These are phyloP conservation scores for Laticauda laticaudata DNA, from an alignment of 2,113 vertebrate genomes.

Conservation along the genomic window DNA sequence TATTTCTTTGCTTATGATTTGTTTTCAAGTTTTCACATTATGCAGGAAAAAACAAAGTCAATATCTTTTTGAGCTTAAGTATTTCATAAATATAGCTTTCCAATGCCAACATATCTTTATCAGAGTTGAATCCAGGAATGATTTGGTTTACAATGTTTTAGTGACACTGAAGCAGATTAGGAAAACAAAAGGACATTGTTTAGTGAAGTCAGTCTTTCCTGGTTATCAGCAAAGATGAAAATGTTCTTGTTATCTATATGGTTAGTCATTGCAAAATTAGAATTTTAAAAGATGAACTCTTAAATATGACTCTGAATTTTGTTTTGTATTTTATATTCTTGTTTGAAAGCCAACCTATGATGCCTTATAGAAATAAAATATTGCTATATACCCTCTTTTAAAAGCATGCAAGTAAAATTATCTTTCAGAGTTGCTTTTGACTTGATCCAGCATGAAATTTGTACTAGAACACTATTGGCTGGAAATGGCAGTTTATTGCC, in stretches of 20 bases:
- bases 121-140: not conserved
- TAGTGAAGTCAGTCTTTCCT: not conserved
- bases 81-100: not conserved
- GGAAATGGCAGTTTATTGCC: not conserved
- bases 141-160: slow-evolving; percentile 3
- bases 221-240: not conserved
- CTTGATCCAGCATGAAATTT: slow-evolving; percentile 2
- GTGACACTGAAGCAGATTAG: slow-evolving; percentile 3
- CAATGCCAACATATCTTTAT: not conserved
- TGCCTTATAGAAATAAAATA: not conserved
- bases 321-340: not conserved
- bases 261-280: not conserved
- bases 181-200: not conserved
- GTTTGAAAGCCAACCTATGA: not conserved
- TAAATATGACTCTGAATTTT: not conserved
- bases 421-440: not conserved
- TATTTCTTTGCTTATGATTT: not conserved
- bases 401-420: not conserved
- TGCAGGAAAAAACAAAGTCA: not conserved
- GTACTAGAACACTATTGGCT: not conserved
- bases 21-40: not conserved
- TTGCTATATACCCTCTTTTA: not conserved
- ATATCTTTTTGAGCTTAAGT: not conserved
- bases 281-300: not conserved
- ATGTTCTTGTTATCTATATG: not conserved